Evolutionary conservation across 1,140 invertebrate species (phyloP).

Genomic region (Melanaphis sacchari): DNA sequence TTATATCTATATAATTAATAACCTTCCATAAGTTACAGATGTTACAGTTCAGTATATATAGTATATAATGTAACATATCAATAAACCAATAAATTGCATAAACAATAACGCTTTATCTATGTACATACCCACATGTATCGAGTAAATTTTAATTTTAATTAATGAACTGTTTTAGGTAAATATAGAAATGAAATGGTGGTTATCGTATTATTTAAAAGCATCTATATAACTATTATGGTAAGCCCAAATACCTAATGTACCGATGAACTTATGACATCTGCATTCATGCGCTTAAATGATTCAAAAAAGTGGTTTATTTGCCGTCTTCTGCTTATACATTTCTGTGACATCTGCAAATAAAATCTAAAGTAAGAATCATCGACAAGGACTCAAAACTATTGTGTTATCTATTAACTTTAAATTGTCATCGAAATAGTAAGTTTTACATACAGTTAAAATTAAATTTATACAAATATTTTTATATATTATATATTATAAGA

Average conservation of each 20-base stretch:
- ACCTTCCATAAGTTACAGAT: background rate
- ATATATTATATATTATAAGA: too few species aligned
- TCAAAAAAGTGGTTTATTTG: slow-evolving; percentile 1
- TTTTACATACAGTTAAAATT: background rate
- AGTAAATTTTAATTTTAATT: slow-evolving; percentile 4
- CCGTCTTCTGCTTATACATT: background rate
- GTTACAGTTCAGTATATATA: background rate
- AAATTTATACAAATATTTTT: background rate
- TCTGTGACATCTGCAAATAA: background rate
- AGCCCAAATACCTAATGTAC: background rate
- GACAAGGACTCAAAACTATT: background rate
- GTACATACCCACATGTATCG: background rate
- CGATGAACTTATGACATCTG: background rate
- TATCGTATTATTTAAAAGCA: background rate
- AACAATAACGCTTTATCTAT: background rate
- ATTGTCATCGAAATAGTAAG: background rate
- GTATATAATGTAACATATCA: background rate
- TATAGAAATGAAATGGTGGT: background rate
- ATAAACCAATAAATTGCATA: background rate
- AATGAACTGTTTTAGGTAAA: background rate
- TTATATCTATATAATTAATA: background rate
- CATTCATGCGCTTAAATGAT: background rate
- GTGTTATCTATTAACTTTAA: background rate
- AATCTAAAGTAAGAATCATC: background rate
- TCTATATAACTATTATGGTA: slow-evolving; percentile 4